These are phyloP conservation scores for Pelusios castaneus DNA, from an alignment of 2,113 vertebrate species.

Conservation along the genomic window DNA sequence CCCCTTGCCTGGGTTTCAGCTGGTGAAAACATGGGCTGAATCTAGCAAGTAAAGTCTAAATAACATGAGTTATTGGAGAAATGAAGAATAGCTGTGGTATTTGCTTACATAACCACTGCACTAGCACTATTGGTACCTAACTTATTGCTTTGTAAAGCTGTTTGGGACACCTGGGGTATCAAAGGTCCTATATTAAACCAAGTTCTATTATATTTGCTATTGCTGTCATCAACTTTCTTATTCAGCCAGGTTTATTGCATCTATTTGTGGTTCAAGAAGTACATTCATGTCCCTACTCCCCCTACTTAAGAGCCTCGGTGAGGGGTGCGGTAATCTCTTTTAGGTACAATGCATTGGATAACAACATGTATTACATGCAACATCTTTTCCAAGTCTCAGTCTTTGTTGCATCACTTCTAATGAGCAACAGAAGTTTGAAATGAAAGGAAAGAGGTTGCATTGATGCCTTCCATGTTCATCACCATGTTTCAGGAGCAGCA, in stretches of 20 bases:
- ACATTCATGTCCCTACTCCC: not conserved
- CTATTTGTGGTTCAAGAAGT: not conserved
- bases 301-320: no score
- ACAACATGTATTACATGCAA: not conserved
- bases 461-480: slow-evolving; percentile 13
- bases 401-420: slow-evolving; percentile 6
- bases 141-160: slow-evolving; percentile 55
- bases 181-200: slow-evolving; percentile 53
- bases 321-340: slow-evolving; percentile 24
- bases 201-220: slow-evolving; percentile 51
- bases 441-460: not conserved
- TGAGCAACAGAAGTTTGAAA: not conserved
- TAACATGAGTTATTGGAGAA: slow-evolving; percentile 39
- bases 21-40: slow-evolving; percentile 39
- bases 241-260: slow-evolving; percentile 4
- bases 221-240: slow-evolving; percentile 47
- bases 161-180: slow-evolving; percentile 51
- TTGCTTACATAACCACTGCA: slow-evolving; percentile 52
- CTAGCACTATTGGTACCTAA: slow-evolving; percentile 33
- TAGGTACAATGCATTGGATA: slow-evolving; percentile 14
- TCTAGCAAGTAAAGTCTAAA: slow-evolving; percentile 41
- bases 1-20: not conserved
- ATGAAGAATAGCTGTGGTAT: slow-evolving; percentile 23
- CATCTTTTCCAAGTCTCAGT: not conserved
- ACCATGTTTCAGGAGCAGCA: not conserved